Base-by-base conservation (phyloP, 1,140 invertebrate genomes). In the Campoletis sonorensis region DNA sequence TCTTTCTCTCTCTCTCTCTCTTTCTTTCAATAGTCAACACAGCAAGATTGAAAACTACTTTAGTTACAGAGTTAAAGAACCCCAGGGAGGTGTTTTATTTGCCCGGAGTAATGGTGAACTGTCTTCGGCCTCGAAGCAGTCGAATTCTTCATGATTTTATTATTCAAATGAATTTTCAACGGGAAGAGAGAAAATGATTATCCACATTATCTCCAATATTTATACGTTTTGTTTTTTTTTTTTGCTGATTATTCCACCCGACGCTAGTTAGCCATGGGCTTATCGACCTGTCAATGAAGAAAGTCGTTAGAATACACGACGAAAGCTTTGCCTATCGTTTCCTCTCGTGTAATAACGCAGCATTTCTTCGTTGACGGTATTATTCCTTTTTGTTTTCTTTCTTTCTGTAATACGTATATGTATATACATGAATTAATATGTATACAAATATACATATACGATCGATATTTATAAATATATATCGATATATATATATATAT, bases 1-100 rank as follows among this genome's bases (percentile, higher is more conserved):
- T 3, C 61, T 26, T 13, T 67, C 3, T 67, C 13, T 67, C 23
- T 67, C n/a, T 67, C 23, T 27, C 23, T 58, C 21, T 58, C 21
- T 58, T 13, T 23, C 61, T 23, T 49, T 73, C 30, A 40, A 73
- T 49, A 45, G 23, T 71, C 68, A 51, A 73, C 71, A 73, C 71
- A 73, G 21, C 71, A 49, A 73, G 37, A 73, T 73, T 49, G 40
- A 73, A 73, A 73, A 73, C 21, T 67, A 67, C 10, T 23, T 26
- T 67, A 15, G 23, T 26, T 67, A 27, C 8, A 26, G 61, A 67
- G 61, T 23, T 67, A 27, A 27, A 15, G 21, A 67, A 26, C 21
- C 61, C 21, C 54, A n/a, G 54, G 21, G 54, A 18, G 54, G 40
- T 45, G 5, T 58, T 58, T 21, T 21, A n/a, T n/a, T 58, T 21